Percentiles rank a stretch among this genome's conserved stretches.
Conservation (phyloP, 2,113 vertebrate genomes). For the Rhinolophus sinicus region DNA sequence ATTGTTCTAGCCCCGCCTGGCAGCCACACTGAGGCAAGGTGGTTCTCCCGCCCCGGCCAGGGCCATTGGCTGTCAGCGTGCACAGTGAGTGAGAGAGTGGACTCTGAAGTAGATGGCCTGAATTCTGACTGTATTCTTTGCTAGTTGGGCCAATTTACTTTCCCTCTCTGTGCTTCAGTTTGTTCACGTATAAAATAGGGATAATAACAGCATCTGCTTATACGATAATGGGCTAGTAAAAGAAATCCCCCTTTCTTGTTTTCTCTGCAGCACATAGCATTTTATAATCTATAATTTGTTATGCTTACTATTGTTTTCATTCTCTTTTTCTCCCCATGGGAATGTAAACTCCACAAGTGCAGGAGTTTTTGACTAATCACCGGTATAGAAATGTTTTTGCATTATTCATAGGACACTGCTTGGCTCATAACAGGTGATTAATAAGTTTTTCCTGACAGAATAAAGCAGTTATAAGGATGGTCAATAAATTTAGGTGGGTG, state of each 20-base stretch:
- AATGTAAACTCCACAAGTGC: not conserved
- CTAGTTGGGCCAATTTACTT: not conserved
- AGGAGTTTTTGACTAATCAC: not conserved
- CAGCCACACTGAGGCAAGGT: fast-evolving
- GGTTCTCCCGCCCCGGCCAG: not conserved
- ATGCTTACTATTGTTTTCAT: not conserved
- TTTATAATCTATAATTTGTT: not conserved
- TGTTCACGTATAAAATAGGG: not conserved
- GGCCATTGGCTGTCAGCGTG: fast-evolving
- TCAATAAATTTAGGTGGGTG: not conserved
- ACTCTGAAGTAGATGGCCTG: not conserved
- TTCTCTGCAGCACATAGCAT: not conserved
- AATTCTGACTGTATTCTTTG: not conserved
- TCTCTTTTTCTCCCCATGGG: not conserved
- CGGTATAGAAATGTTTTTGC: not conserved
- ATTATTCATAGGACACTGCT: not conserved
- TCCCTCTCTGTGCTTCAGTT: not conserved
- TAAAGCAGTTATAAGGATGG: not conserved
- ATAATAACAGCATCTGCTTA: not conserved
- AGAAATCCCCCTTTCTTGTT: not conserved
- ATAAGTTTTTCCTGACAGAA: not conserved
- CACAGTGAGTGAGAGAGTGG: fast-evolving
- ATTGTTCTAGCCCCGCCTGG: fast-evolving
- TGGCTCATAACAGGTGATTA: not conserved
- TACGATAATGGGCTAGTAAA: not conserved